Evolutionary conservation across 2,888 invertebrate species (phyloP).

Genomic region (Halictus ligatus): DNA sequence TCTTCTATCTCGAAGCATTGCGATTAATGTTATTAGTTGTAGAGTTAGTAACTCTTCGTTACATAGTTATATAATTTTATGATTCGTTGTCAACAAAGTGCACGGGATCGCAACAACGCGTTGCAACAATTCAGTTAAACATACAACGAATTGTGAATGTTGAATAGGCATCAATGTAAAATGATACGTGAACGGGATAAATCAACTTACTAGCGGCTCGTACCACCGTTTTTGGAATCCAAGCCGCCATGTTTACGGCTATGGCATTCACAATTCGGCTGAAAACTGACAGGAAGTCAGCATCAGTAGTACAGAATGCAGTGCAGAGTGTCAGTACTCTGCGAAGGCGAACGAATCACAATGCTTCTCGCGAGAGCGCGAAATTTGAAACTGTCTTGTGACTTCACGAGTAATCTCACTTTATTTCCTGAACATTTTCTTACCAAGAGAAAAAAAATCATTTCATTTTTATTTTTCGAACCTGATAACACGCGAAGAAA

Average conservation of each 20-base stretch:
- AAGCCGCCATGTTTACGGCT: constrained; percentile 72
- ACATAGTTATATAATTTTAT: neutral
- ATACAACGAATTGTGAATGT: neutral
- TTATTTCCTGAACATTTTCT: too few relatives aligned
- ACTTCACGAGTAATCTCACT: too few relatives aligned
- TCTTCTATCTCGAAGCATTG: neutral
- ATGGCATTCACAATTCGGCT: neutral
- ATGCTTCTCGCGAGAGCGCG: neutral
- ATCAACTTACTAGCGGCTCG: constrained; percentile 72
- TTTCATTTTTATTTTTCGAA: too few relatives aligned
- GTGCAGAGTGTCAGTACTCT: neutral
- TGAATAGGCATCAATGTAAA: neutral
- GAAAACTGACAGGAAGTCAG: constrained; percentile 17
- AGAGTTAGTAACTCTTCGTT: neutral
- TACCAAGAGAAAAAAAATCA: too few relatives aligned
- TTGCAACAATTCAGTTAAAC: neutral
- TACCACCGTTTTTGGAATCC: constrained; percentile 70
- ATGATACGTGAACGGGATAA: neutral
- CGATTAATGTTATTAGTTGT: neutral
- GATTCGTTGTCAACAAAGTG: neutral
- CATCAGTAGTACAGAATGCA: neutral
- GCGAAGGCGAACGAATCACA: neutral
- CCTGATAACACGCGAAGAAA: too few relatives aligned
- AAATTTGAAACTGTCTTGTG: neutral
- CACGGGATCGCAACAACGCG: neutral